These are phyloP conservation scores for Tipula lateralis DNA, from an alignment of 2,888 invertebrate genomes.

Conservation along the genomic window DNA sequence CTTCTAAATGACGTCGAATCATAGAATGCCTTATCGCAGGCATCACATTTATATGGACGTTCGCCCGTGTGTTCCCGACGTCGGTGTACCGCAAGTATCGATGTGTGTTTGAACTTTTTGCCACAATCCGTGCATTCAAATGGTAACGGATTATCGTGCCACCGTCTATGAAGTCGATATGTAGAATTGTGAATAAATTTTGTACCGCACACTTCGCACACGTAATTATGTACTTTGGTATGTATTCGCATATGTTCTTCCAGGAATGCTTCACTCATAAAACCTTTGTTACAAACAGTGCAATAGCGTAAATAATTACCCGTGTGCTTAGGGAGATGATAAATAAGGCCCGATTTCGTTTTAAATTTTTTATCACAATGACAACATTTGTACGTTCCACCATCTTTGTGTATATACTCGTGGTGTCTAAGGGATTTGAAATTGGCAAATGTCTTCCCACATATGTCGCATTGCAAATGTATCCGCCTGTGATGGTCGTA, in stretches of 20 bases:
- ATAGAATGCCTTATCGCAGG: not conserved
- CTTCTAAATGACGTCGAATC: not conserved
- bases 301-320: slow-evolving; percentile 25
- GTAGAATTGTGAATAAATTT: slow-evolving; percentile 28
- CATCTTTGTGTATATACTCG: not conserved
- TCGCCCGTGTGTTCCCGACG: slow-evolving; percentile 2
- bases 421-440: not conserved
- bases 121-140: slow-evolving; percentile 27
- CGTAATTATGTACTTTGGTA: not conserved
- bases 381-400: not conserved
- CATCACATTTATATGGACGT: not conserved
- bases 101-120: slow-evolving; percentile 29
- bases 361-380: slow-evolving; percentile 25
- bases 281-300: not conserved
- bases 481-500: not conserved
- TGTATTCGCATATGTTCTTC: slow-evolving; percentile 27
- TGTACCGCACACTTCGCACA: slow-evolving; percentile 25
- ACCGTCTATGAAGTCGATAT: slow-evolving; percentile 20
- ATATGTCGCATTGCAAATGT: not conserved
- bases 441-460: not conserved
- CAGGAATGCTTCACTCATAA: slow-evolving; percentile 7
- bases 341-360: slow-evolving; percentile 5
- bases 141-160: slow-evolving; percentile 27
- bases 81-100: not conserved
- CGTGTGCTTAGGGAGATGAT: slow-evolving; percentile 28